Conservation (phyloP, 2,888 invertebrate genomes). For the Nephrotoma flavescens region DNA sequence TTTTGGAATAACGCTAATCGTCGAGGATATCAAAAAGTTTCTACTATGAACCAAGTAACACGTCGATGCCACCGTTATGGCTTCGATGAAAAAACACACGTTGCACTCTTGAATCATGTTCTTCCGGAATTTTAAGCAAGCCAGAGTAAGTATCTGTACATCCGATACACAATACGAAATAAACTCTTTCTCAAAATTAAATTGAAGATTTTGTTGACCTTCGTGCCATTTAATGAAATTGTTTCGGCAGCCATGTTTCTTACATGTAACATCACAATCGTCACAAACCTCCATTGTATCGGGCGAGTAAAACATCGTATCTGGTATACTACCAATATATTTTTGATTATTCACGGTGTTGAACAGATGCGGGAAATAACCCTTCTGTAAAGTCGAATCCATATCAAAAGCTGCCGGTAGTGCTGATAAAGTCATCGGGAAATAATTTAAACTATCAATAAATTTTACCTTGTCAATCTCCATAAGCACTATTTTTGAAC, state of each 20-base stretch:
- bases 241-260: not conserved
- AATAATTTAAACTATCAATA: no score
- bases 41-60: not conserved
- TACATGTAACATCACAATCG: no score
- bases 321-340: no score
- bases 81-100: not conserved
- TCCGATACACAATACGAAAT: not conserved
- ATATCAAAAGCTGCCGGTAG: no score
- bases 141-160: not conserved
- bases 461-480: no score
- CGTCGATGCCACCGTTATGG: not conserved
- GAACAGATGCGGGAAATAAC: no score
- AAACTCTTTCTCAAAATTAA: not conserved
- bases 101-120: not conserved
- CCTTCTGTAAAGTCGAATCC: no score
- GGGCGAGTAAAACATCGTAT: no score
- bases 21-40: not conserved
- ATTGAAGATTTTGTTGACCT: not conserved
- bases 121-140: not conserved
- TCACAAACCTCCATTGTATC: no score
- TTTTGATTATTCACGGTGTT: no score
- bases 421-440: no score
- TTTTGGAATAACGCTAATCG: not conserved
- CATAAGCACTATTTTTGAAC: no score
- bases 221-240: not conserved